Evolutionary conservation across 2,113 vertebrate species (phyloP).

Genomic region (Melanostigma gelatinosum): DNA sequence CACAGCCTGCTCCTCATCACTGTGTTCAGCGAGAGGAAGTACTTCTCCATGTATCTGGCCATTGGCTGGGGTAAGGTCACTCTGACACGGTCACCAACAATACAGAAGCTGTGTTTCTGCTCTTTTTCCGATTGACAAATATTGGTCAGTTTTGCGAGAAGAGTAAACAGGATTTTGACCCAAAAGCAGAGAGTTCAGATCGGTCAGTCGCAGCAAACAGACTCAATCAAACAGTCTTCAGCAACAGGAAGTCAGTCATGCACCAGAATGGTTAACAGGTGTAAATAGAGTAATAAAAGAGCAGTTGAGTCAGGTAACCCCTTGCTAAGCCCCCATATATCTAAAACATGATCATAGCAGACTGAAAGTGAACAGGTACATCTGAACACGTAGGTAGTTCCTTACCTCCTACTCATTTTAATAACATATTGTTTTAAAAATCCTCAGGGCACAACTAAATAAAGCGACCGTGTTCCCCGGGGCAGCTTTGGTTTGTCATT

Average conservation of each 20-base stretch:
- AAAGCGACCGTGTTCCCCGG: not conserved
- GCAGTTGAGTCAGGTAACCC: constrained; percentile 1
- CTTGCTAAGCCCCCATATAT: not conserved
- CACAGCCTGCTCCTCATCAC: constrained; percentile 92
- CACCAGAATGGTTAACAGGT: not conserved
- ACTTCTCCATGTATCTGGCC: constrained; percentile 91
- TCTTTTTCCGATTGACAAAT: not conserved
- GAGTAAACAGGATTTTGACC: not conserved
- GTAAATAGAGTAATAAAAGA: constrained; percentile 1
- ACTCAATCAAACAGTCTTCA: not conserved
- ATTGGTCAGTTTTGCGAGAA: not conserved
- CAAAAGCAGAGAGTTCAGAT: not conserved
- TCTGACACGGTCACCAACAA: too few species aligned
- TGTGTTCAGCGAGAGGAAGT: constrained; percentile 91
- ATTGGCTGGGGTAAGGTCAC: constrained; percentile 93
- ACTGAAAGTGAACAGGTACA: not conserved
- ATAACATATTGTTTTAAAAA: not conserved
- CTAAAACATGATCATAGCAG: not conserved
- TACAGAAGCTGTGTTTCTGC: not conserved
- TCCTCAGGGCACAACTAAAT: not conserved
- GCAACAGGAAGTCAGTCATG: not conserved
- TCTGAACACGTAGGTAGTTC: not conserved
- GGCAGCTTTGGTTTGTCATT: not conserved
- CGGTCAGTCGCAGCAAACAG: not conserved
- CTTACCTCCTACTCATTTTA: not conserved